Evolutionary conservation across 1,140 invertebrate genomes (phyloP).

Genomic region (Tenebrio molitor): DNA sequence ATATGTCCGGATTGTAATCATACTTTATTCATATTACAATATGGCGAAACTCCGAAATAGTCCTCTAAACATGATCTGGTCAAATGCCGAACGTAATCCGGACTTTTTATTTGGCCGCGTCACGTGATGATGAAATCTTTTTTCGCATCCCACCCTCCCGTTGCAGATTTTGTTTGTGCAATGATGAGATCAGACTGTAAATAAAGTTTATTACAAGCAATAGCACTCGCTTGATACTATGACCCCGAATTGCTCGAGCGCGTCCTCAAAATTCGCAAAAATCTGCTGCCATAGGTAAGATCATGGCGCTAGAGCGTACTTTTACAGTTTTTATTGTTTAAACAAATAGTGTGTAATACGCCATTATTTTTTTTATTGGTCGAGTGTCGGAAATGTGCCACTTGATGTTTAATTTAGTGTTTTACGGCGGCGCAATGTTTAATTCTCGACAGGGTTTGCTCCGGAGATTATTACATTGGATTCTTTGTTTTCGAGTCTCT

Average conservation of each 20-base stretch:
- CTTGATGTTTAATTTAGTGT: neutral
- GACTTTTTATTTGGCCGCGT: slow-evolving; percentile 13
- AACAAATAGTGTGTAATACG: no score
- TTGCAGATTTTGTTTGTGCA: slow-evolving; percentile 24
- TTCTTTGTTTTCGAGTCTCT: no score
- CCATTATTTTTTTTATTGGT: no score
- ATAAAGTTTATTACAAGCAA: slow-evolving; percentile 24
- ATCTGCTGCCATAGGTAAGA: no score
- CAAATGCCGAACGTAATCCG: slow-evolving; percentile 15
- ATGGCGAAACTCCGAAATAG: slow-evolving; percentile 25
- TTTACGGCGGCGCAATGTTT: neutral
- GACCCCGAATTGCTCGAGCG: slow-evolving; percentile 16
- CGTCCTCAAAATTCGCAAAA: no score
- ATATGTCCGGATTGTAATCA: slow-evolving; percentile 60
- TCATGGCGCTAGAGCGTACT: no score
- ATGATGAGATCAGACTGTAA: slow-evolving; percentile 32
- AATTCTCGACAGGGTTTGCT: slow-evolving; percentile 10
- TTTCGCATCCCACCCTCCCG: slow-evolving; percentile 8
- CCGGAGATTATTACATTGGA: no score
- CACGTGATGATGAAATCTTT: slow-evolving; percentile 19
- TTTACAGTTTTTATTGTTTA: neutral
- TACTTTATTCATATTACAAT: slow-evolving; percentile 62
- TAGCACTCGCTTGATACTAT: neutral
- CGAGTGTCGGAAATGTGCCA: no score
- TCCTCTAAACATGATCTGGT: slow-evolving; percentile 26